Evolutionary conservation across 2,888 invertebrate genomes (phyloP).

Genomic region (Melolontha melolontha): DNA sequence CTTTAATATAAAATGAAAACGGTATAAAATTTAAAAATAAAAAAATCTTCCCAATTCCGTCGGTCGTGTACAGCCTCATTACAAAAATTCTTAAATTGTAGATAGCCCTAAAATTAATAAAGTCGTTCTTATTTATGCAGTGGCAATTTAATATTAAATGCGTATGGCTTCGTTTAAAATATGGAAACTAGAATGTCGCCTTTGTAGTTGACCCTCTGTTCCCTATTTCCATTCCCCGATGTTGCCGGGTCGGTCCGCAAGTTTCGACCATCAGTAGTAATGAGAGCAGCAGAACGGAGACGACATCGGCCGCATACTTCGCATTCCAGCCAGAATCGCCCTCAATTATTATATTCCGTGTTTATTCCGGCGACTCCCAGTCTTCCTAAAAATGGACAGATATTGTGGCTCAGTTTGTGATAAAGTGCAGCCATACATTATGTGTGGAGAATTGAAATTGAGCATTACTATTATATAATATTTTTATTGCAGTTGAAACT

Average conservation of each 20-base stretch:
- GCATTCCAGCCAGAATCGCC: slow-evolving; percentile 55
- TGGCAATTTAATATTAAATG: not conserved
- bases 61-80: too few species aligned
- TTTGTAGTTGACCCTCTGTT: not conserved
- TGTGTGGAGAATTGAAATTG: slow-evolving; percentile 49
- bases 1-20: too few species aligned
- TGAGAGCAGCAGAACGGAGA: slow-evolving; percentile 52
- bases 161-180: slow-evolving; percentile 25
- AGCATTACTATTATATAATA: slow-evolving; percentile 34
- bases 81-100: too few species aligned
- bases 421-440: slow-evolving; percentile 50
- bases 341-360: slow-evolving; percentile 60
- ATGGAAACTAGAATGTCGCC: slow-evolving; percentile 22
- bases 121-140: not conserved
- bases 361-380: slow-evolving; percentile 58
- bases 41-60: too few species aligned
- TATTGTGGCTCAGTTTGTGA: slow-evolving; percentile 59
- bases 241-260: slow-evolving; percentile 39
- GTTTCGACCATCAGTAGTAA: slow-evolving; percentile 44
- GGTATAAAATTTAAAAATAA: too few species aligned
- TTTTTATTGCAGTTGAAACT: slow-evolving; percentile 31
- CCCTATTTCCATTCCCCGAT: slow-evolving; percentile 9
- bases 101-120: too few species aligned
- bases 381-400: slow-evolving; percentile 53
- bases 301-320: slow-evolving; percentile 58